Base-by-base conservation (phyloP, 2,797 vertebrate species). In the Xenops minutus region DNA sequence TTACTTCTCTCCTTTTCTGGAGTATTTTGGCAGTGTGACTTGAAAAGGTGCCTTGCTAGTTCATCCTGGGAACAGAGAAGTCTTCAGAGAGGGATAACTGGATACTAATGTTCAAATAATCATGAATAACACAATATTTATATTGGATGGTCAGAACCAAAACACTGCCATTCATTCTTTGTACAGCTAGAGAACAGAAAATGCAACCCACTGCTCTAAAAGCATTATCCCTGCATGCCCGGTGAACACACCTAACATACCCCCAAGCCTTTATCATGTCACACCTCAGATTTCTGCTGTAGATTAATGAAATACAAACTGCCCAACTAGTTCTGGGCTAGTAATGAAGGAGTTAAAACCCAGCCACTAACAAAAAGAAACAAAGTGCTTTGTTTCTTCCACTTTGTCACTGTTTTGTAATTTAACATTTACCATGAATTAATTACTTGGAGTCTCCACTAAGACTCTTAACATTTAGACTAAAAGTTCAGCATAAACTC, bases 401-500 rank as follows among this genome's bases (percentile, higher is more conserved):
- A 12, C 14, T 94, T 69, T 56, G 27, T 63, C 93, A 79, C 46
- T 76, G 48, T 67, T 92, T 68, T 87, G 49, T 34, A 64, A 82
- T 95, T 86, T 90, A 95, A 91, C 89, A 93, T 95, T 95, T 88
- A 74, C 58, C n/a, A 32, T 39, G 4, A 54, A 95, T 93, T 92
- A 83, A 91, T 96, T 97, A 95, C 78, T 62, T 56, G 44, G 63
- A 56, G 54, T 62, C 78, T 96, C 69, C 63, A 83, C 88, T 91
- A 92, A 63, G 73, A 71, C 85, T 92, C 85, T 91, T 97, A 85
- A 86, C 87, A 83, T 95, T 97, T 95, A 82, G 49, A 92, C 71
- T 85, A 69, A 93, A 97, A 80, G 26, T 97, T 95, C 74, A 86
- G 85, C 75, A 85, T 74, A 95, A 97, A 95, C 78, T 93, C 89